phyloP scores from a whole-genome alignment of 2,797 vertebrate species.

The Falco novaeseelandiae region DNA sequence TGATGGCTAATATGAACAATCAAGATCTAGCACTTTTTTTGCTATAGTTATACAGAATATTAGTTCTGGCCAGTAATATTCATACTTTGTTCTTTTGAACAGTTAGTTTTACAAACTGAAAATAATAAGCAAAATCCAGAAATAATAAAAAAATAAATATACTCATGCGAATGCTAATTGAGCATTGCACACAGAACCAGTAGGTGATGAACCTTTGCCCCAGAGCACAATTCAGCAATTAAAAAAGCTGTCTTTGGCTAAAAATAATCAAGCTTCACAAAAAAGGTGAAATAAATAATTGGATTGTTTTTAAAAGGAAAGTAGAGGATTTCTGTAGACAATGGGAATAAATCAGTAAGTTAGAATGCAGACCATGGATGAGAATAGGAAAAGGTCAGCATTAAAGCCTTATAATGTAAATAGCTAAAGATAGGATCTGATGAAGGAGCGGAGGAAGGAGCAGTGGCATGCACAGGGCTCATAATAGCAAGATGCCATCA shows the following conservation, averaged over 20 bases:
- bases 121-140: not conserved
- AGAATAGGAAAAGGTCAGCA: not conserved
- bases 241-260: not conserved
- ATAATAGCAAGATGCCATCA: not conserved
- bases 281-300: not conserved
- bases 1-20: not conserved
- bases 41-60: not conserved
- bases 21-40: not conserved
- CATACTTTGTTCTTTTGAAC: not conserved
- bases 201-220: not conserved
- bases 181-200: not conserved
- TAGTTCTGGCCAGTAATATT: not conserved
- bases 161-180: not conserved
- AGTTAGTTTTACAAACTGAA: not conserved
- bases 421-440: not conserved
- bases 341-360: not conserved
- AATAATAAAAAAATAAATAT: not conserved
- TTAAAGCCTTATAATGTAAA: not conserved
- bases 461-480: not conserved
- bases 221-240: not conserved
- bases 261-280: not conserved
- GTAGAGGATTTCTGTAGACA: not conserved
- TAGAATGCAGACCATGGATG: not conserved
- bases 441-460: not conserved
- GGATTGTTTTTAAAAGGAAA: not conserved